Percentiles rank a stretch among this genome's conserved stretches.
Evolutionary conservation across 30 jellyfish, hydroid and myxozoan genomes (phyloP).

Genomic region (Pelagia noctiluca): DNA sequence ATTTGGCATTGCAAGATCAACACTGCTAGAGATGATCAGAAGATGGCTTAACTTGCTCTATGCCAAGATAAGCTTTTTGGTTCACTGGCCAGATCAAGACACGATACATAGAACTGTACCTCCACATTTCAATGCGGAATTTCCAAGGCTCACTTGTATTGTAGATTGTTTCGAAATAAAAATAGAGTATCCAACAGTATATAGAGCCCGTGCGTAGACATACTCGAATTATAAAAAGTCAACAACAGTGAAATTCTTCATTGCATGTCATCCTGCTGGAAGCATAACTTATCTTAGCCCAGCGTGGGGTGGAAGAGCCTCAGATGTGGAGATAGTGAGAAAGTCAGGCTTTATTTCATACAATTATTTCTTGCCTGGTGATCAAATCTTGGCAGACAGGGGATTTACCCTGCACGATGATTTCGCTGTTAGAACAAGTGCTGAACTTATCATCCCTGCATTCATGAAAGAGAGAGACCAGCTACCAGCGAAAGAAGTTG

Average conservation of each 20-base stretch:
- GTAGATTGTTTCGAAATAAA: slow-evolving; percentile 70
- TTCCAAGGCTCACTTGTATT: slow-evolving; percentile 66
- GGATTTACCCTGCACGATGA: slow-evolving; percentile 42
- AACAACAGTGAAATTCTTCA: slow-evolving; percentile 50
- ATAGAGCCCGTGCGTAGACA: slow-evolving; percentile 63
- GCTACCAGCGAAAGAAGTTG: slow-evolving; percentile 25
- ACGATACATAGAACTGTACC: slow-evolving; percentile 32
- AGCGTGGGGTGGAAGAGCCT: slow-evolving; percentile 73
- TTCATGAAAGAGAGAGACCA: slow-evolving; percentile 24
- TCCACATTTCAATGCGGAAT: slow-evolving; percentile 32
- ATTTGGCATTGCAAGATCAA: slow-evolving; percentile 34
- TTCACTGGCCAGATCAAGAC: slow-evolving; percentile 49
- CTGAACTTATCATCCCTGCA: slow-evolving; percentile 11
- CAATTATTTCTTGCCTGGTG: slow-evolving; percentile 64
- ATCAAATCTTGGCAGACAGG: slow-evolving; percentile 68
- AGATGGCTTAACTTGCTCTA: slow-evolving; percentile 46
- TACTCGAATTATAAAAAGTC: slow-evolving; percentile 57
- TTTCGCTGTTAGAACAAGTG: slow-evolving; percentile 47
- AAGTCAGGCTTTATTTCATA: slow-evolving; percentile 35
- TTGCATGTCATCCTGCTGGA: slow-evolving; percentile 80
- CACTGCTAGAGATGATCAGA: slow-evolving; percentile 7
- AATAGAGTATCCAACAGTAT: slow-evolving; percentile 53
- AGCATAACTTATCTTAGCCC: slow-evolving; percentile 16
- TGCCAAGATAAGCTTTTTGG: slow-evolving; percentile 20
- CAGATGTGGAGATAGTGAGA: slow-evolving; percentile 39